Evolutionary conservation across 2,797 vertebrate species (phyloP).

Genomic region (Tadarida brasiliensis): DNA sequence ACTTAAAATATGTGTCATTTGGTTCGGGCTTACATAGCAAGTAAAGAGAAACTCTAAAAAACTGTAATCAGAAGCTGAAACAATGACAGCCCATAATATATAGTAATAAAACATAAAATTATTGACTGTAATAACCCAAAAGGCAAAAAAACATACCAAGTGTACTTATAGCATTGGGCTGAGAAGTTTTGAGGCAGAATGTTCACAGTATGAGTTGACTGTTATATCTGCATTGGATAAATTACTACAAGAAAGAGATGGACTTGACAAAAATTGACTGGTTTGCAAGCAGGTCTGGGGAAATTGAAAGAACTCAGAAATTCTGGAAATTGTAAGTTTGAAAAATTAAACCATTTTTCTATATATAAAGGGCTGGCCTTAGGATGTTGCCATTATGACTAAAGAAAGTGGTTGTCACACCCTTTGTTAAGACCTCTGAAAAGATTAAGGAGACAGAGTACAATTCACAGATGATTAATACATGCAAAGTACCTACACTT

Average conservation of each 20-base stretch:
- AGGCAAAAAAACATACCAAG: neutral
- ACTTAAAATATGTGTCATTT: neutral
- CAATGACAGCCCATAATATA: neutral
- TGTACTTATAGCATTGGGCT: neutral
- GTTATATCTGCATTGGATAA: neutral
- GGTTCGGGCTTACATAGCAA: neutral
- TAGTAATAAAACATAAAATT: neutral
- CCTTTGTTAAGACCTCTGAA: neutral
- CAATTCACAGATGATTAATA: neutral
- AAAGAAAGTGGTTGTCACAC: neutral
- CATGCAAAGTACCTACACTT: neutral
- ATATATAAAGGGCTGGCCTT: neutral
- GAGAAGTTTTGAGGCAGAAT: neutral
- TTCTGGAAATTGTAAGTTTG: neutral
- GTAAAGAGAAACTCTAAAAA: neutral
- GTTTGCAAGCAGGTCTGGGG: neutral
- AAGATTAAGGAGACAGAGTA: neutral
- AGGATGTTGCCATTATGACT: neutral
- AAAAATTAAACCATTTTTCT: constrained; percentile 25
- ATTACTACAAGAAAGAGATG: neutral
- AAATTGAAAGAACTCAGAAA: neutral
- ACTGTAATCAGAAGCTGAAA: neutral
- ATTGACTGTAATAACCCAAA: neutral
- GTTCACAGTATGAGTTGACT: neutral
- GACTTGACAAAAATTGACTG: neutral